Base-by-base conservation (phyloP, 2,888 invertebrate genomes). In the Drosophila mettleri region DNA sequence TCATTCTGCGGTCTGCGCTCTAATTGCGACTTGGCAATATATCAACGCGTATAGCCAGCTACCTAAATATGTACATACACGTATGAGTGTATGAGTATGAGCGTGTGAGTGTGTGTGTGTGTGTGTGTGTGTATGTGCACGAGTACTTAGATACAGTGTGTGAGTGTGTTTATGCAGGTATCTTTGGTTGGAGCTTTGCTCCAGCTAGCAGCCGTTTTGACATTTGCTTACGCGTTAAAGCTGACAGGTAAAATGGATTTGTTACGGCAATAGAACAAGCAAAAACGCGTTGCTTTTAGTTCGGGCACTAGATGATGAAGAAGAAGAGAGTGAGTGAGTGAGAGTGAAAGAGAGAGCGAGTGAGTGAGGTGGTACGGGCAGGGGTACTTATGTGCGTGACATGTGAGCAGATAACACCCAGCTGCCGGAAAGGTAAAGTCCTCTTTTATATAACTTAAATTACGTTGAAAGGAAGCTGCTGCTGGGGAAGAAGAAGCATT, bases 161-260 rank as follows among this genome's bases (percentile, higher is more conserved):
- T 55, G 39, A 62, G 31, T 20, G 48, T 67, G 31, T 31, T 27
- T 49, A 38, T 48, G 41, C 22, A 43, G 54, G 43, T 70, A 46
- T 75, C 63, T 63, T 63, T 38, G 63, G 54, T 38, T 36, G 41
- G 27, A 60, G 43, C 49, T 41, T 34, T 53, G 34, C 24, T 36
- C 16, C 31, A 20, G 45, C 34, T 16, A 60, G 79, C 77, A 70
- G 62, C 60, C 62, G 59, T 70, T 85, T 73, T 87, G 88, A 80
- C 80, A 87, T 82, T 87, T 82, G 82, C 74, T 80, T 88, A 80
- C 81, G 86, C 74, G 81, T 86, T 88, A 74, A 85, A 85, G 86
- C 87, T 80, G 84, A 82, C 82, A 85, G 76, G 68, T 82, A 77
- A 85, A 85, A 87, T 85, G 84, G 82, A 85, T 85, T 85, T 85